Percentiles rank a stretch among this genome's conserved stretches.
These are phyloP conservation scores for Pachypanchax playfairii DNA, from an alignment of 2,113 vertebrate genomes.

Conservation along the genomic window DNA sequence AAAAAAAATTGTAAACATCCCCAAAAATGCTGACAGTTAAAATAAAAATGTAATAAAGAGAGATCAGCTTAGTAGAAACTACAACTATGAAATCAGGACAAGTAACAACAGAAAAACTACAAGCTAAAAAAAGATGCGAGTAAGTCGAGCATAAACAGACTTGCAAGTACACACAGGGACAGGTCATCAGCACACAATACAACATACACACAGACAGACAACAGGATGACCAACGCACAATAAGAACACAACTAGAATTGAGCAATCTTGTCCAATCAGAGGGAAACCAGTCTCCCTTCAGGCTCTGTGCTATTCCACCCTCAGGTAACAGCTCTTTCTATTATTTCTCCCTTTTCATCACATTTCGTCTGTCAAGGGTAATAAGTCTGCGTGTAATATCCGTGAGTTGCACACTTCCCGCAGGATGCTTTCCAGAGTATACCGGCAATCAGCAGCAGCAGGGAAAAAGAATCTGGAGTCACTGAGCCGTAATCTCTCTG, in stretches of 20 bases:
- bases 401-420: conserved; percentile 49
- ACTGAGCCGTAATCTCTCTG: conserved; percentile 54
- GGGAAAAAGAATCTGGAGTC: conserved; percentile 56
- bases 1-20: no score
- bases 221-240: conserved; percentile 52
- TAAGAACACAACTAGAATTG: conserved; percentile 58
- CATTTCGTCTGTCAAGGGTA: conserved; percentile 64
- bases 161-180: conserved; percentile 15
- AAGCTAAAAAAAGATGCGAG: conserved; percentile 21
- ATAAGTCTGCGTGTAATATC: conserved; percentile 64
- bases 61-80: not conserved
- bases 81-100: conserved; percentile 4
- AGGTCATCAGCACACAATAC: conserved; percentile 34
- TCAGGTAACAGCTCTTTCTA: conserved; percentile 47
- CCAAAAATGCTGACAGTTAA: no score
- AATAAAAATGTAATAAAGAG: not conserved
- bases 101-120: conserved; percentile 15
- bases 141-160: conserved; percentile 37
- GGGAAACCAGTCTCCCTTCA: conserved; percentile 51
- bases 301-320: conserved; percentile 49
- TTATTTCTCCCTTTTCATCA: conserved; percentile 68
- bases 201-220: conserved; percentile 13
- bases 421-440: conserved; percentile 68
- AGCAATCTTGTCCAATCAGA: conserved; percentile 59
- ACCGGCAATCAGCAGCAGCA: conserved; percentile 59